Conservation (phyloP, 2,113 vertebrate species). For the Spilogale gracilis region DNA sequence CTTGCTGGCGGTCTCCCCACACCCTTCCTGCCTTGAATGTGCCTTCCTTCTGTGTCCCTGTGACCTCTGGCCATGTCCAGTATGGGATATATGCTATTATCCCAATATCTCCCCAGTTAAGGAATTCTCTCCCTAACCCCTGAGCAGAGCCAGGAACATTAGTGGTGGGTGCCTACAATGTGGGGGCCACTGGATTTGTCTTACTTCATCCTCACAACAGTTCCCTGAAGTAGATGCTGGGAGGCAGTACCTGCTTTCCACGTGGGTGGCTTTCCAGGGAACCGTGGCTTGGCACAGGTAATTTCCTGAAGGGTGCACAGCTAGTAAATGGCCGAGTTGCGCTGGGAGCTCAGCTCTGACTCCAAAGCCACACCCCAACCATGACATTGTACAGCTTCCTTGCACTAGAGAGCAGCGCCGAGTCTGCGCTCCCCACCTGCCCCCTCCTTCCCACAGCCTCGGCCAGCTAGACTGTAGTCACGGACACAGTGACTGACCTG, state of each 20-base stretch:
- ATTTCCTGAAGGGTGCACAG: neutral
- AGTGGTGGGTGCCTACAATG: neutral
- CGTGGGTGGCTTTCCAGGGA: neutral
- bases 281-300: neutral
- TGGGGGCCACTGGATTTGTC: neutral
- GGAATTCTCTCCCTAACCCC: too few relatives aligned
- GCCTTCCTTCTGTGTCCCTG: neutral
- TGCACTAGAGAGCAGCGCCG: too few relatives aligned
- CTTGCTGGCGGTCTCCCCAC: fast-evolving
- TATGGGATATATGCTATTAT: neutral
- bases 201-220: neutral
- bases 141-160: neutral
- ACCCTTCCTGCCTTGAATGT: neutral
- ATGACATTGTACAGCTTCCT: neutral
- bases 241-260: neutral
- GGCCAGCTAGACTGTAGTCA: neutral
- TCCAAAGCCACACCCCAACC: neutral
- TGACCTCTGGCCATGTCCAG: neutral
- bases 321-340: neutral
- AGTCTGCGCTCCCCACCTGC: neutral
- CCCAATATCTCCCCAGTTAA: neutral
- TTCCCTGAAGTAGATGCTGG: neutral
- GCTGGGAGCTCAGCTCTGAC: neutral
- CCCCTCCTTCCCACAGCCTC: neutral
- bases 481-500: too few relatives aligned